Evolutionary conservation across 1,140 invertebrate genomes (phyloP).

Genomic region (Temnothorax curvispinosus): DNA sequence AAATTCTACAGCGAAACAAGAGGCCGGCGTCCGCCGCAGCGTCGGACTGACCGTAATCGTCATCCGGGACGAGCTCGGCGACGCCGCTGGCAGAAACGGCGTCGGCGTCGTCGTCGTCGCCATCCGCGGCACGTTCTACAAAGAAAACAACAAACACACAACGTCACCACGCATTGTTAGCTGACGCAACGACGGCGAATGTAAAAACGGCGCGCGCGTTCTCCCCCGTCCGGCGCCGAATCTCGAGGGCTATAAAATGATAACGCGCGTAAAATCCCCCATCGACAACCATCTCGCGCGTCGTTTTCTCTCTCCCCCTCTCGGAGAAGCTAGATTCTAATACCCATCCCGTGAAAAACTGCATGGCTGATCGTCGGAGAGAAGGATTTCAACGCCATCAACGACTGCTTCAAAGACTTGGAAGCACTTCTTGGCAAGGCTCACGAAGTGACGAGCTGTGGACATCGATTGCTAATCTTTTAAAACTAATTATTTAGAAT

Average conservation of each 20-base stretch:
- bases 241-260: not conserved
- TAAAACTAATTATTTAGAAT: not conserved
- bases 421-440: not conserved
- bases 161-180: slow-evolving; percentile 74
- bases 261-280: not conserved
- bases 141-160: slow-evolving; percentile 81
- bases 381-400: not conserved
- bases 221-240: not conserved
- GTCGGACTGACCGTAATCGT: slow-evolving; percentile 77
- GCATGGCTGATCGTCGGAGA: slow-evolving; percentile 13
- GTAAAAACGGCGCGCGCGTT: slow-evolving; percentile 14
- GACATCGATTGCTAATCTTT: not conserved
- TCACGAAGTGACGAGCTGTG: not conserved
- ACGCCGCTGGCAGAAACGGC: slow-evolving; percentile 49
- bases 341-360: slow-evolving; percentile 21
- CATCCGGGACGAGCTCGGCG: slow-evolving; percentile 76
- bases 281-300: not conserved
- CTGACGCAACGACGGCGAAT: slow-evolving; percentile 34
- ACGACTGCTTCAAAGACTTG: not conserved
- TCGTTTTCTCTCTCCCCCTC: not conserved
- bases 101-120: slow-evolving; percentile 43
- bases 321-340: slow-evolving; percentile 6
- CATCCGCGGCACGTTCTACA: slow-evolving; percentile 78
- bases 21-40: slow-evolving; percentile 80
- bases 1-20: slow-evolving; percentile 88